phyloP scores from a whole-genome alignment of 2,888 invertebrate genomes.

The Microctonus hyperodae region DNA sequence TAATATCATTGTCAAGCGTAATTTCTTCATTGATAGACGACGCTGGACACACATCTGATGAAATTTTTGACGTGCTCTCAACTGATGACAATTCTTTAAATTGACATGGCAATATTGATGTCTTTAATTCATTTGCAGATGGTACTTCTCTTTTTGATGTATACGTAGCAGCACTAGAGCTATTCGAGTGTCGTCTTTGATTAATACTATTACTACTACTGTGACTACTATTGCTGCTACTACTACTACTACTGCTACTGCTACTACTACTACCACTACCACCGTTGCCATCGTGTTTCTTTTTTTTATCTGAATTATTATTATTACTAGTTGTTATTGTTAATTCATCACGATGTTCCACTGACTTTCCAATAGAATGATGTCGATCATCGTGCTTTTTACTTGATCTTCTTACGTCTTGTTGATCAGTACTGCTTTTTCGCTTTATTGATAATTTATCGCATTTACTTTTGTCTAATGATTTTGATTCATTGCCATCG shows the following conservation, averaged over 20 bases:
- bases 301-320: slow-evolving; percentile 44
- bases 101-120: background rate
- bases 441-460: slow-evolving; percentile 26
- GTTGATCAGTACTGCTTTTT: slow-evolving; percentile 41
- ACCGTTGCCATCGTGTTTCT: slow-evolving; percentile 40
- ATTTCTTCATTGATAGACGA: background rate
- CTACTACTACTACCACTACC: slow-evolving; percentile 23
- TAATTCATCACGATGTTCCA: slow-evolving; percentile 32
- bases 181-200: slow-evolving; percentile 26
- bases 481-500: slow-evolving; percentile 19
- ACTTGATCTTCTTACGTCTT: slow-evolving; percentile 37
- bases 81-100: background rate
- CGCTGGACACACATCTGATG: background rate
- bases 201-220: slow-evolving; percentile 28
- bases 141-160: slow-evolving; percentile 25
- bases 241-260: slow-evolving; percentile 25
- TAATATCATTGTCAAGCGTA: slow-evolving; percentile 42
- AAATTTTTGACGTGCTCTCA: background rate
- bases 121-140: background rate
- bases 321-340: slow-evolving; percentile 29
- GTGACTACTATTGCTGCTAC: slow-evolving; percentile 32
- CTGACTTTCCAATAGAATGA: slow-evolving; percentile 49
- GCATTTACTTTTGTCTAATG: slow-evolving; percentile 17
- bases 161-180: slow-evolving; percentile 1
- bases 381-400: slow-evolving; percentile 53